Percentiles rank a stretch among this genome's conserved stretches.
Evolutionary conservation across 1,140 invertebrate species (phyloP).

Genomic region (Hirudo medicinalis): DNA sequence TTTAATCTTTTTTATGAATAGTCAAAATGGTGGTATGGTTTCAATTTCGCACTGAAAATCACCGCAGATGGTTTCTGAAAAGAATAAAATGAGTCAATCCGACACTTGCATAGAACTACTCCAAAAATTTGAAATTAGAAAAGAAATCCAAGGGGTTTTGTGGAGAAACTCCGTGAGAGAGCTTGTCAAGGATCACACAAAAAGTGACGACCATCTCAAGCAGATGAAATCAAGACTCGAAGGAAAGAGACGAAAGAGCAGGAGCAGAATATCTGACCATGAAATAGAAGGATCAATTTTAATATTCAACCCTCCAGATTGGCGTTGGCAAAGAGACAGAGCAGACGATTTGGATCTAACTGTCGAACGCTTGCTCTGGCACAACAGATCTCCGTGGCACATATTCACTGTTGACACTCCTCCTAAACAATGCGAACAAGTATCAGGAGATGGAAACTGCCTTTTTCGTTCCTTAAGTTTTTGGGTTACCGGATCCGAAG

Average conservation of each 20-base stretch:
- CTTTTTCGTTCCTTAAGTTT: slow-evolving; percentile 15
- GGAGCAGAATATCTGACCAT: not conserved
- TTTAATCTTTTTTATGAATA: too few species aligned
- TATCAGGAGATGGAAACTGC: slow-evolving; percentile 15
- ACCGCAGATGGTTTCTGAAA: not conserved
- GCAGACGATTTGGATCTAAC: slow-evolving; percentile 12
- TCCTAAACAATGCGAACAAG: slow-evolving; percentile 13
- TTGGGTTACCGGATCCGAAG: slow-evolving; percentile 17
- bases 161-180: slow-evolving; percentile 1
- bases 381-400: not conserved
- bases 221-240: not conserved
- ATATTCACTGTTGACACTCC: slow-evolving; percentile 6
- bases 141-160: not conserved
- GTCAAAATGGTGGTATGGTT: too few species aligned
- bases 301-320: slow-evolving; percentile 11
- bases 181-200: not conserved
- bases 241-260: not conserved
- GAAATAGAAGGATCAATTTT: slow-evolving; percentile 11
- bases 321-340: slow-evolving; percentile 11
- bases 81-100: slow-evolving; percentile 9
- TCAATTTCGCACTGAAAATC: too few species aligned
- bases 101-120: slow-evolving; percentile 3
- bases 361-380: not conserved
- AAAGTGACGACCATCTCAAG: slow-evolving; percentile 8
- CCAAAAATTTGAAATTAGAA: slow-evolving; percentile 5